phyloP scores from a whole-genome alignment of 2,113 vertebrate species.

The Ceuthmochares aereus region DNA sequence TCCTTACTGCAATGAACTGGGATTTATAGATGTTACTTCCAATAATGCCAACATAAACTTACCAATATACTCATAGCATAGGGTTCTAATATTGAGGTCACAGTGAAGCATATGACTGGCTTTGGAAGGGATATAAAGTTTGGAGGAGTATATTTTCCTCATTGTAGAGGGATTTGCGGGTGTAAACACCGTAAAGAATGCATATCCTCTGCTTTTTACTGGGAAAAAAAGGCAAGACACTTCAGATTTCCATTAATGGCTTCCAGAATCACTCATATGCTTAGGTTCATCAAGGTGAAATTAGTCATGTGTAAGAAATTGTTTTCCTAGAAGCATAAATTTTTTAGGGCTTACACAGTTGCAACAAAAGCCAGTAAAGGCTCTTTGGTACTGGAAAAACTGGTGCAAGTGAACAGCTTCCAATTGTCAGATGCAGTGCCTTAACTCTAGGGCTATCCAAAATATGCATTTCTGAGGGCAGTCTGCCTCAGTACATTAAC shows the following conservation, averaged over 20 bases:
- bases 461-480: background rate
- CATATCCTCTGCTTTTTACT: background rate
- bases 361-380: background rate
- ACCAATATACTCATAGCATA: background rate
- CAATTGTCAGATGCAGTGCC: background rate
- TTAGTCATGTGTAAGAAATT: background rate
- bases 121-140: conserved; percentile 42
- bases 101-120: background rate
- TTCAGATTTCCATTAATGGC: background rate
- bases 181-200: background rate
- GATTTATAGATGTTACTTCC: conserved; percentile 41
- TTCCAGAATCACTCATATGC: background rate
- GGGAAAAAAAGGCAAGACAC: background rate
- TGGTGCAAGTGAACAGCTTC: background rate
- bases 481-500: background rate
- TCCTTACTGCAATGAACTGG: conserved; percentile 3
- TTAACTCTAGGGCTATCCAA: background rate
- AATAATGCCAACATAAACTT: conserved; percentile 16
- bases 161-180: conserved; percentile 3
- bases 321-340: background rate
- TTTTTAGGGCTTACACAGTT: background rate
- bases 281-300: background rate
- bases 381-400: background rate
- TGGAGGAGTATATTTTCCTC: background rate
- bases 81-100: conserved; percentile 13